Evolutionary conservation across 1,140 invertebrate species (phyloP), one percentile per base, ranked within the genome.

Genomic region (Halictus rubicundus): DNA sequence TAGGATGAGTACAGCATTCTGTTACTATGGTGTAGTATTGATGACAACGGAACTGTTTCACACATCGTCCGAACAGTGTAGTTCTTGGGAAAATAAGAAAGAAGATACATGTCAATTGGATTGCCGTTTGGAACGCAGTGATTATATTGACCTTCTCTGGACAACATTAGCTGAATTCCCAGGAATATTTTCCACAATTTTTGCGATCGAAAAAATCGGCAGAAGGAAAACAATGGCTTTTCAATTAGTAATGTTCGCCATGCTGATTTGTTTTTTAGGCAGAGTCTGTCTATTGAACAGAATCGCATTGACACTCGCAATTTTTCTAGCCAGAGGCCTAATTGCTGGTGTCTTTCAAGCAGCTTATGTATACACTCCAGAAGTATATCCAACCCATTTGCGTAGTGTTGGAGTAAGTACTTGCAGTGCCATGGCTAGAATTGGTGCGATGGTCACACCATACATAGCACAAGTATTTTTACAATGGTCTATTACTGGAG

Each of bases 151-250:
- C 93, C 92, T 99, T 12, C 92, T 99, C 25, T 99, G 98, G 97
- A 99, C 98, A 27, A 99, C 98, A 0, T 92, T 99, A 19, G 97
- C 98, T 0, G 98, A 99, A 94, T 99, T 99, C 93, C 98, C 98
- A 54, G 97, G 97, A 61, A 97, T 99, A 80, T 97, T 99, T 89
- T 95, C 97, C 7, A 99, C 98, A 4, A 97, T 98, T 81, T 96
- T 97, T 85, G 95, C 98, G 0, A 98, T 99, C 82, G 98, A 99
- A 90, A 95, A 95, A 88, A 96, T 97, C 89, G 98, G 98, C 42
- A 94, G 98, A 25, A 98, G 98, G 90, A 97, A 96, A 85, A 99
- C 98, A 0, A 99, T 99, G 96, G 97, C 97, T 2, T 93, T 97
- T n/a, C 98, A 99, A 90, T 98, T 99, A 90, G 94, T 97, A 25